phyloP scores from a whole-genome alignment of 2,113 vertebrate genomes.

The Cyprinodon brontotheroides region DNA sequence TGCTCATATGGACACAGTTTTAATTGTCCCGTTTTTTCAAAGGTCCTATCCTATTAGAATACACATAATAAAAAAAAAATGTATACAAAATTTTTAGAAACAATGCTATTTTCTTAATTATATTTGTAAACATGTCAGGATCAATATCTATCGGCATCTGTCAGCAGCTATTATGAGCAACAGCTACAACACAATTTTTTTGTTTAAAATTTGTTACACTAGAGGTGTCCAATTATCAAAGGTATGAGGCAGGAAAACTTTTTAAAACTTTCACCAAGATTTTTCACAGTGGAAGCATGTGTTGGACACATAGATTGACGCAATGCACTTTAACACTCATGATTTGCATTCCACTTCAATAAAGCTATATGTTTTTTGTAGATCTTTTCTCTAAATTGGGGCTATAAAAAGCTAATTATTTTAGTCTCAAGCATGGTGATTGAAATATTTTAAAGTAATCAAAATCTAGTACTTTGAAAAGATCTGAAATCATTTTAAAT shows the following conservation, averaged over 20 bases:
- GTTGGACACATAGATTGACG: too few relatives aligned
- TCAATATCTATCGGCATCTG: conserved; percentile 24
- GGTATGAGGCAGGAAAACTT: neutral
- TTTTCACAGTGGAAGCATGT: neutral
- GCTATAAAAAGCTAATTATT: neutral
- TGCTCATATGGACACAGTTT: conserved; percentile 11
- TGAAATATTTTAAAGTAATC: neutral
- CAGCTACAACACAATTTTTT: too few relatives aligned
- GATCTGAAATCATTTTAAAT: too few relatives aligned
- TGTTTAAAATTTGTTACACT: neutral
- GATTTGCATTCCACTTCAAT: neutral
- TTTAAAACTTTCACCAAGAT: neutral
- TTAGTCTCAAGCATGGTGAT: neutral
- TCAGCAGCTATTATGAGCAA: too few relatives aligned
- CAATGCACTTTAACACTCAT: neutral
- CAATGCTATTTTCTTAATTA: conserved; percentile 19
- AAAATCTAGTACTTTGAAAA: too few relatives aligned
- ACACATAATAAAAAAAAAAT: conserved; percentile 67
- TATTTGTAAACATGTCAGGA: conserved; percentile 41
- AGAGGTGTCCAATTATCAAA: neutral
- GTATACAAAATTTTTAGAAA: conserved; percentile 36
- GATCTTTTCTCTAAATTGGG: neutral
- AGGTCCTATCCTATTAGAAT: conserved; percentile 59
- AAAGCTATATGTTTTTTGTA: neutral
- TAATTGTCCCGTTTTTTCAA: conserved; percentile 17